Base-by-base conservation (phyloP, 2,113 vertebrate species). In the Labrus mixtus region DNA sequence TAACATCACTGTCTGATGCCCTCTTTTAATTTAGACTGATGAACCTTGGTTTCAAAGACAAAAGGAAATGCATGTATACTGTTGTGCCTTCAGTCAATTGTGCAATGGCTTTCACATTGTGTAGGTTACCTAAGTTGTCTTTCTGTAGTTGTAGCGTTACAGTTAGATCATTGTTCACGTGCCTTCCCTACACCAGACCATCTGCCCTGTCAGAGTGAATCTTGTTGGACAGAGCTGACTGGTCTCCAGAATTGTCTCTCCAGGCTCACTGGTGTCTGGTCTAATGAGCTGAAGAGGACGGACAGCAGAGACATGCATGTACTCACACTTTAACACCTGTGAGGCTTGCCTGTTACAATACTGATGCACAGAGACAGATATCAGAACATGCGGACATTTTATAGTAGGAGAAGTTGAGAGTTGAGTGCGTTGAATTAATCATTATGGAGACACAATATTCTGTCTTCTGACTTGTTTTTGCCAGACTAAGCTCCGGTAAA, bases 211-310 rank as follows among this genome's bases (percentile, higher is more conserved):
- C 89, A 79, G 46, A 71, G 25, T 46, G 76, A 81, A 88, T 91
- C 84, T 80, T 79, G 69, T 67, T 69, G 68, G 66, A 75, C 22
- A 20, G 60, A 76, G 56, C 68, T 82, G 78, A 88, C 76, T 63
- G 56, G 68, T 81, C 81, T 88, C 79, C 81, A 81, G 80, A 71
- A 74, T 73, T 76, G 85, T 59, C 61, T 87, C 75, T 76, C 48
- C 17, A 17, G 82, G 73, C 78, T 79, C 55, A 74, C 63, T 80
- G 69, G 66, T 78, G 71, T 79, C 79, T 87, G 87, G 84, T 79
- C 69, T 90, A 82, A 90, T 89, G 76, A 81, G 73, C 65, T 76
- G 84, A 87, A 82, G 56, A 87, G 79, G 69, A 78, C 80, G 60
- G 68, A 79, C 71, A 67, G 41, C 59, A 57, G 37, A 85, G 56